Evolutionary conservation across 2,797 vertebrate species (phyloP), one percentile per base, ranked within the genome.

Genomic region (Apodemus agrarius): DNA sequence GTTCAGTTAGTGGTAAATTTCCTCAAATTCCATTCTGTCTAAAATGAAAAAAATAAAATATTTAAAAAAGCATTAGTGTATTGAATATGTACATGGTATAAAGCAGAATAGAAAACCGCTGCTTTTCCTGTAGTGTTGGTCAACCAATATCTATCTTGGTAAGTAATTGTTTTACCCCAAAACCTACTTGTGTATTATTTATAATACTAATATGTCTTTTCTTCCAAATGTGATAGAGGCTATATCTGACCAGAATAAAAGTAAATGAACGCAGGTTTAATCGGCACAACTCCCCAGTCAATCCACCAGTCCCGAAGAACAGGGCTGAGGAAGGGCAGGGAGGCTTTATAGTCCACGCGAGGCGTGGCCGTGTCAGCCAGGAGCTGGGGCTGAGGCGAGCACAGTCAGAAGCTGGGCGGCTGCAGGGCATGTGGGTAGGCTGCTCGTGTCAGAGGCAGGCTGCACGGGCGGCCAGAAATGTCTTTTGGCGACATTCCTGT

Each of bases 91-190:
- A 90, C 65, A 86, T n/a, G 34, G 40, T 67, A 67, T 74, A 95
- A 82, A 89, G 84, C 74, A 79, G 40, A 82, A 26, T 61, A 80
- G 80, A 89, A 46, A 17, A 76, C 26, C 61, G 37, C 34, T 61
- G n/a, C 72, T 93, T 80, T 89, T 76, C 89, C 92, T 9, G 1
- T 31, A 59, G 61, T 16, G 81, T 63, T 54, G 67, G 46, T 95
- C 78, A 88, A 82, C 86, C 69, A 75, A 54, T 29, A 83, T 74
- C 63, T 95, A 65, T 76, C 43, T 74, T 74, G 29, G 65, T 84
- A 93, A 75, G 52, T 63, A 96, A 97, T n/a, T 91, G 22, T 80
- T 88, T 93, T 81, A 46, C 57, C 74, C 59, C 82, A 85, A 94
- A 89, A 89, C 0, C 81, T 65, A 98, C 22, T 93, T n/a, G 37